A percentile compares a stretch with the other conserved stretches of the same genome.
phyloP scores from a whole-genome alignment of 2,888 invertebrate species.

The Ashinkailepas kermadecensis region DNA sequence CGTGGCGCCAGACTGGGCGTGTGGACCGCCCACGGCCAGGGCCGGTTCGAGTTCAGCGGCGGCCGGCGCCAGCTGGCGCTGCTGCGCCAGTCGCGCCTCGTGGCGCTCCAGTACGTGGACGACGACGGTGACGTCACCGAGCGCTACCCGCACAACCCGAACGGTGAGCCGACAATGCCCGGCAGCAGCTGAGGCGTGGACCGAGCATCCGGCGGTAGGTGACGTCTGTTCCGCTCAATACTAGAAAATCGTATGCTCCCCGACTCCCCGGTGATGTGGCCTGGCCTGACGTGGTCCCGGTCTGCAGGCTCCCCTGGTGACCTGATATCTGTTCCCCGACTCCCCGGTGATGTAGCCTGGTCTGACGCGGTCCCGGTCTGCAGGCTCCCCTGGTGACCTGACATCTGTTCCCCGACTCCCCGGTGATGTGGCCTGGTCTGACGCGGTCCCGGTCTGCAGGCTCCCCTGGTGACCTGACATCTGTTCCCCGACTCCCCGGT shows the following conservation, averaged over 20 bases:
- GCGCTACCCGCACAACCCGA: conserved; percentile 88
- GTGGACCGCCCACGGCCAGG: conserved; percentile 97
- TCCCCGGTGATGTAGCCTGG: background rate
- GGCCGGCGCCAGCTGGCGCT: background rate
- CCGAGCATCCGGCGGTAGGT: no score
- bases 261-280: no score
- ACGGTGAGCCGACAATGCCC: conserved; percentile 63
- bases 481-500: conserved; percentile 53
- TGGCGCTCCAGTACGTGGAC: conserved; percentile 76
- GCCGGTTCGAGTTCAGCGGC: conserved; percentile 43
- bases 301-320: no score
- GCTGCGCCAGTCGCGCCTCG: conserved; percentile 44
- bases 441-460: background rate
- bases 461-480: conserved; percentile 66
- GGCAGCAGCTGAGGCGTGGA: background rate
- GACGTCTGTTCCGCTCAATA: no score
- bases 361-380: background rate
- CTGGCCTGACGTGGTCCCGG: no score
- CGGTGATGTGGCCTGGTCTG: background rate
- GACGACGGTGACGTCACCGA: conserved; percentile 67
- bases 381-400: conserved; percentile 58
- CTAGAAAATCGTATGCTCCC: no score
- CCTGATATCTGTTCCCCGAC: no score
- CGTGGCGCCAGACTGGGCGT: conserved; percentile 79
- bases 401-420: conserved; percentile 60